phyloP scores from a whole-genome alignment of 2,797 vertebrate genomes.

The Channallabes apus region DNA sequence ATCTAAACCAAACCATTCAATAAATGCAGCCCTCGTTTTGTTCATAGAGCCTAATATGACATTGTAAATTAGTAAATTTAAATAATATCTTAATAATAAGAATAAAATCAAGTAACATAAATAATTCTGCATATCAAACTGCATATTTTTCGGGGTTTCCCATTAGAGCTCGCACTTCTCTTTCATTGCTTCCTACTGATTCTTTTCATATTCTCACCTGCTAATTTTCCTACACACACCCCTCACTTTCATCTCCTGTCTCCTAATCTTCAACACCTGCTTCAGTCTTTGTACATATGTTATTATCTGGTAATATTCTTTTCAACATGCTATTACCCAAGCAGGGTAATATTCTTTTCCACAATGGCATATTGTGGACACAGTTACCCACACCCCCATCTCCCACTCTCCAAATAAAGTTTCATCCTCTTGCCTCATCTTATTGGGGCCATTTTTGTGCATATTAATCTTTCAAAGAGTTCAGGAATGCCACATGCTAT shows the following conservation, averaged over 20 bases:
- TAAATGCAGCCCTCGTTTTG: background rate
- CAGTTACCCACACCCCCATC: slow-evolving; percentile 9
- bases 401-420: background rate
- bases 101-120: background rate
- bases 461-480: slow-evolving; percentile 47
- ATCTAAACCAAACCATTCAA: background rate
- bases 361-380: background rate
- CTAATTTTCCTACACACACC: background rate
- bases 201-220: background rate
- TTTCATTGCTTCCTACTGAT: background rate
- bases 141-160: background rate
- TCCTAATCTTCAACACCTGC: background rate
- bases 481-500: slow-evolving; percentile 4
- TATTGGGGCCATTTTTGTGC: slow-evolving; percentile 40
- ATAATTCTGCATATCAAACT: too few relatives aligned
- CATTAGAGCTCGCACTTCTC: background rate
- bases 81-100: background rate
- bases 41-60: background rate
- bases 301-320: background rate
- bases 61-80: background rate
- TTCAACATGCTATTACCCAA: background rate
- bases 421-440: slow-evolving; percentile 35
- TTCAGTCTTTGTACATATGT: background rate
- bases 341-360: background rate
- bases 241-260: background rate